Evolutionary conservation across 1,140 invertebrate genomes (phyloP), one percentile per base, ranked within the genome.

Genomic region (Aradophagus sp.): DNA sequence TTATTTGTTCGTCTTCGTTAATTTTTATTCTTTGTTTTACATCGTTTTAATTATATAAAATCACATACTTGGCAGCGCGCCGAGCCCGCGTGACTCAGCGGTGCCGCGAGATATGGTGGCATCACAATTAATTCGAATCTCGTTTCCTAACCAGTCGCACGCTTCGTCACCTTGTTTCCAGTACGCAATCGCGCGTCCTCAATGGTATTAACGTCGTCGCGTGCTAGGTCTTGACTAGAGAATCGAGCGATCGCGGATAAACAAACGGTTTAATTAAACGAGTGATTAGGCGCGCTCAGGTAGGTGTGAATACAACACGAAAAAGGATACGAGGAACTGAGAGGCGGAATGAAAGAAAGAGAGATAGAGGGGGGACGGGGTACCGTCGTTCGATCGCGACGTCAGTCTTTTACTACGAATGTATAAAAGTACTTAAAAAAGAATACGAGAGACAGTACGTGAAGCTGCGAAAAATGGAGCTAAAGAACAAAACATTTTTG

Each of bases 71-170:
- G 80, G 84, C 81, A 76, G 78, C 80, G 74, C 74, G 80, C 84
- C 80, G 83, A 85, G 84, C 77, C 80, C 75, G 71, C 79, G 73
- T 82, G 81, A 84, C 82, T 84, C 83, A 82, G 82, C 83, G 77
- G 75, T 83, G 81, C 80, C 81, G 82, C 82, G 82, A 85, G 84
- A 86, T 86, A 86, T 86, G 84, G 81, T 86, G 84, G 81, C 84
- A 86, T 86, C 84, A 86, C 84, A 86, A 85, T 85, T 79, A 81
- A 85, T 85, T 85, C 82, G 80, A 85, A 83, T 82, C 81, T 82
- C 82, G 74, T 78, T 75, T 76, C 76, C 77, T 74, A 78, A 77
- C 77, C 76, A 74, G 74, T 78, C 79, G 76, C 77, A 69, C 67
- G 59, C 72, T 62, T 68, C 69, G 50, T 74, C 66, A 69, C 71